These are phyloP conservation scores for Drosophila peninsularis DNA, from an alignment of 2,888 invertebrate species.

Conservation along the genomic window DNA sequence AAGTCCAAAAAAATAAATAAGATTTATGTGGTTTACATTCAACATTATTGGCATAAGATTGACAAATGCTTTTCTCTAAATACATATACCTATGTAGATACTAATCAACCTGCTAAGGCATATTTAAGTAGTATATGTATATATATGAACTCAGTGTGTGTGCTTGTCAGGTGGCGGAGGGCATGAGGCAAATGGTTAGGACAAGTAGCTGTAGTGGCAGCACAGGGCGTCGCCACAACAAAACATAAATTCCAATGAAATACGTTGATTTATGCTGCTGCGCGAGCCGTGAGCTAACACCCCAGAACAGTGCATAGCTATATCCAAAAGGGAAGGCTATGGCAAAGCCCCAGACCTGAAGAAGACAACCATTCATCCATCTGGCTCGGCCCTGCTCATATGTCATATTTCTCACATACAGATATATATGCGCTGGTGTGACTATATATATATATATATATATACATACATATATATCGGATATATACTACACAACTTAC, in stretches of 20 bases:
- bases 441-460: no score
- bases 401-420: conserved; percentile 72
- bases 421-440: conserved; percentile 10
- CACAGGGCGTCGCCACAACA: conserved; percentile 63
- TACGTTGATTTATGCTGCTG: conserved; percentile 79
- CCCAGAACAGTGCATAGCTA: conserved; percentile 18
- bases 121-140: no score
- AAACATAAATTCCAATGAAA: conserved; percentile 82
- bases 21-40: no score
- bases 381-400: conserved; percentile 60
- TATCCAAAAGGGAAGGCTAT: conserved; percentile 15
- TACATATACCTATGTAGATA: no score
- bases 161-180: no score
- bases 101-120: no score
- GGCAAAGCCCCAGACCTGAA: conserved; percentile 28
- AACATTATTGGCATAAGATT: no score
- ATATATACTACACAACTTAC: conserved; percentile 21
- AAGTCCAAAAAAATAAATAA: no score
- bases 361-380: conserved; percentile 57
- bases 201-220: conserved; percentile 48
- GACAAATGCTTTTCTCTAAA: no score
- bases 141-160: no score
- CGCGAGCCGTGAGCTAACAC: conserved; percentile 77
- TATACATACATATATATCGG: neutral
- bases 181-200: neutral